phyloP scores from a whole-genome alignment of 2,888 invertebrate species.

The Zele albiditarsus region DNA sequence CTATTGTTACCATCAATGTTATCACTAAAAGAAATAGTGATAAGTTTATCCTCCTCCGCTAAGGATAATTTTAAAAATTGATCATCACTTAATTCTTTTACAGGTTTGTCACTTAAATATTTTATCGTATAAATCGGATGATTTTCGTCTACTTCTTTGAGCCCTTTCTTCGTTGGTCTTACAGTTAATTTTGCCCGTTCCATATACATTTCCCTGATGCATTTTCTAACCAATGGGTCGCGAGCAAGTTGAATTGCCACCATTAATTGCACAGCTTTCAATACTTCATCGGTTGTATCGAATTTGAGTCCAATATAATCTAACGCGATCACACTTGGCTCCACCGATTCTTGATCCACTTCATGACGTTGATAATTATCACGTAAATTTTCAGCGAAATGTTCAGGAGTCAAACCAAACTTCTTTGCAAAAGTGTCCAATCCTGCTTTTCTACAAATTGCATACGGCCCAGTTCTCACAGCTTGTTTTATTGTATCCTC shows the following conservation, averaged over 20 bases:
- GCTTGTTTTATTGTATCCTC: conserved; percentile 87
- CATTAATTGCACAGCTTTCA: conserved; percentile 94
- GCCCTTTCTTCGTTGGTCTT: conserved; percentile 90
- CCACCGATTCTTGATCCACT: conserved; percentile 92
- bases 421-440: conserved; percentile 89
- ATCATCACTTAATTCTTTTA: conserved; percentile 89
- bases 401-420: conserved; percentile 94
- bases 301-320: conserved; percentile 75
- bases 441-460: conserved; percentile 89
- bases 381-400: conserved; percentile 96
- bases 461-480: conserved; percentile 89
- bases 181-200: conserved; percentile 90
- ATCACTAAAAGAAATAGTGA: conserved; percentile 83
- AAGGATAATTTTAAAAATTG: conserved; percentile 89
- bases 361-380: conserved; percentile 97
- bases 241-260: conserved; percentile 94
- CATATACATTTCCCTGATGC: conserved; percentile 88
- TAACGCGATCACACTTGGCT: conserved; percentile 87
- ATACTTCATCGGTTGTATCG: conserved; percentile 82
- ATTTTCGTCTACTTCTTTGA: conserved; percentile 96
- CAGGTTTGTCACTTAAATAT: conserved; percentile 94
- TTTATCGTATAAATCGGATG: conserved; percentile 91
- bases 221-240: conserved; percentile 90
- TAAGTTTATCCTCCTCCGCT: conserved; percentile 87
- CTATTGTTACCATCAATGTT: conserved; percentile 86